Percentiles rank a stretch among this genome's conserved stretches.
phyloP scores from a whole-genome alignment of 2,113 vertebrate genomes.

The Melanostigma gelatinosum region DNA sequence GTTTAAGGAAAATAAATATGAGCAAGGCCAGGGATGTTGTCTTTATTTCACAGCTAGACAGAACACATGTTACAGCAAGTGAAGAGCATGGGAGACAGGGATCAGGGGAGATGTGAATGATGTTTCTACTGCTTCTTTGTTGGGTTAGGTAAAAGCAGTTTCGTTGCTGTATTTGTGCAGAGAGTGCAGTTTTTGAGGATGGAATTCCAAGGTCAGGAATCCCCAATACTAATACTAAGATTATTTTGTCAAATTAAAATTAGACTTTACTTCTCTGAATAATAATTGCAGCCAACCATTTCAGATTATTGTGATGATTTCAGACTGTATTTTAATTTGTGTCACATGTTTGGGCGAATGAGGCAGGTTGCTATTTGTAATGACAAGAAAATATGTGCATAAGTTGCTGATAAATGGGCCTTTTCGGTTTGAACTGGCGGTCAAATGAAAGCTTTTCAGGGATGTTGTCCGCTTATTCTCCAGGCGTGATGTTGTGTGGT shows the following conservation, averaged over 20 bases:
- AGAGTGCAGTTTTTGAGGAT: neutral
- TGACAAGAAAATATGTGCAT: neutral
- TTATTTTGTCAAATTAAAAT: conserved; percentile 1
- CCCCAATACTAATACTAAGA: neutral
- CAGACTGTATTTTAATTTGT: neutral
- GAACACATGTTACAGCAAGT: neutral
- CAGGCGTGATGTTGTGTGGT: conserved; percentile 28
- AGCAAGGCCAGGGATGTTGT: neutral
- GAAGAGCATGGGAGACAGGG: neutral
- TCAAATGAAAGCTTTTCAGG: conserved; percentile 30
- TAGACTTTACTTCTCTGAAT: neutral
- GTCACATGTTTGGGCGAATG: neutral
- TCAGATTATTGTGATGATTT: neutral
- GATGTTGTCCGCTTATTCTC: conserved; percentile 22
- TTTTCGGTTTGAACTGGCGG: neutral
- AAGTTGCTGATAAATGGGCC: conserved; percentile 4
- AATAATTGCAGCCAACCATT: neutral
- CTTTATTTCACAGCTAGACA: neutral
- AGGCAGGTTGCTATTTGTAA: neutral
- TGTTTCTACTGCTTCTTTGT: conserved; percentile 18
- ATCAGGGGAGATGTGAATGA: conserved; percentile 7
- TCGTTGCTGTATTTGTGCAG: conserved; percentile 6
- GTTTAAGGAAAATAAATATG: neutral
- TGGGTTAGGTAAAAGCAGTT: conserved; percentile 8
- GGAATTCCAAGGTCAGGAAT: conserved; percentile 38